These are phyloP conservation scores for Mythimna ferrago DNA, from an alignment of 2,888 invertebrate genomes.

Conservation along the genomic window DNA sequence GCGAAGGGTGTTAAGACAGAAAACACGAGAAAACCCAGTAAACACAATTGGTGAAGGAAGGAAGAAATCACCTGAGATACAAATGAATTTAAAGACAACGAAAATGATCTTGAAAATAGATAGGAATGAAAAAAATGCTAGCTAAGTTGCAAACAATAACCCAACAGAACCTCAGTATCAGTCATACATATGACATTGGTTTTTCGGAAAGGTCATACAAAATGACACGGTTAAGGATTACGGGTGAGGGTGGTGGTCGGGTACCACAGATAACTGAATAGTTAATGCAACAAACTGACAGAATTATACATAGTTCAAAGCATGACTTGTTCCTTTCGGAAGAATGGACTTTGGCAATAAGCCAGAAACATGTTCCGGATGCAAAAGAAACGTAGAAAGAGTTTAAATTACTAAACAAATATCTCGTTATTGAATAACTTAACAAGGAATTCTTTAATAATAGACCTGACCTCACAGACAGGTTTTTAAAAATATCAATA, in stretches of 20 bases:
- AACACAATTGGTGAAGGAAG: neutral
- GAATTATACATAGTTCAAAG: constrained; percentile 17
- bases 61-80: neutral
- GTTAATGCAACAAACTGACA: neutral
- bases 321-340: constrained; percentile 39
- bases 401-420: constrained; percentile 50
- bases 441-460: constrained; percentile 30
- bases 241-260: too few species aligned
- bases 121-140: neutral
- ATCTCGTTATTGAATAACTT: constrained; percentile 32
- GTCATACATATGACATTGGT: constrained; percentile 20
- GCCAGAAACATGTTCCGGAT: constrained; percentile 47
- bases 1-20: constrained; percentile 16
- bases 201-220: constrained; percentile 2
- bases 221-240: constrained; percentile 3
- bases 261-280: constrained; percentile 6
- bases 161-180: neutral
- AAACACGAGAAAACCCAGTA: neutral
- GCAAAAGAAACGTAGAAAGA: constrained; percentile 31
- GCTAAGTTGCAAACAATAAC: neutral
- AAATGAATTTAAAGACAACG: neutral
- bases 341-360: constrained; percentile 36
- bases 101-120: neutral
- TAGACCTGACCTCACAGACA: constrained; percentile 43
- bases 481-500: constrained; percentile 43